These are phyloP conservation scores for Medauroidea extradentata DNA, from an alignment of 1,140 invertebrate species.

Conservation along the genomic window DNA sequence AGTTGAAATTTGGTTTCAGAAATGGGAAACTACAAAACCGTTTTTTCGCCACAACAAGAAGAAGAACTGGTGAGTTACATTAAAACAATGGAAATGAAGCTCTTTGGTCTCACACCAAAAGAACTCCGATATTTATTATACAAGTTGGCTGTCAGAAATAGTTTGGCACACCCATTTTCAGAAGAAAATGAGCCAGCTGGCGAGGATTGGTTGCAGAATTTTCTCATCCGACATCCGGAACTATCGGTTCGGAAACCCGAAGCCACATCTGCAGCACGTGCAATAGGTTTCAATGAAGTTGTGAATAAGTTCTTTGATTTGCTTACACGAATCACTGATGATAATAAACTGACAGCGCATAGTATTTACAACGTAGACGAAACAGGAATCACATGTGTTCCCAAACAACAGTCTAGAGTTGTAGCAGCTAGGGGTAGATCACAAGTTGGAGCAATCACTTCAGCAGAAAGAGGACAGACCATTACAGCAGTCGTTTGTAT, in stretches of 20 bases:
- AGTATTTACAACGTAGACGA: slow-evolving; percentile 29
- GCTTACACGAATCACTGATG: not conserved
- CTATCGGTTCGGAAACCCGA: slow-evolving; percentile 2
- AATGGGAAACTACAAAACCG: too few species aligned
- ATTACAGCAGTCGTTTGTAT: slow-evolving; percentile 26
- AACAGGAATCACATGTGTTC: slow-evolving; percentile 26
- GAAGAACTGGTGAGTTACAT: too few species aligned
- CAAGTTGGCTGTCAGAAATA: slow-evolving; percentile 29
- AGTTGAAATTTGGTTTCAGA: too few species aligned
- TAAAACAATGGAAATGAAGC: too few species aligned
- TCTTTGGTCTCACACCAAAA: too few species aligned
- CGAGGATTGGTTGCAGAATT: not conserved
- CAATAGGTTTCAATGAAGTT: not conserved
- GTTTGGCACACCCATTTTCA: slow-evolving; percentile 6
- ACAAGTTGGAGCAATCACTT: slow-evolving; percentile 30
- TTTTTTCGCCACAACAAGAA: too few species aligned
- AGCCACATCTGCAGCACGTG: not conserved
- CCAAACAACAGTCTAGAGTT: slow-evolving; percentile 29
- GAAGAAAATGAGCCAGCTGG: not conserved
- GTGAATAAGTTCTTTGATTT: slow-evolving; percentile 1
- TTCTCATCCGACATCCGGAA: not conserved
- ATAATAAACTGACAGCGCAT: slow-evolving; percentile 14
- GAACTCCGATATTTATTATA: slow-evolving; percentile 14
- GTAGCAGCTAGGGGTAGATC: slow-evolving; percentile 31
- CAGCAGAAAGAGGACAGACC: slow-evolving; percentile 24